Conservation (phyloP, 1,140 invertebrate genomes). For the Hestina assimilis region DNA sequence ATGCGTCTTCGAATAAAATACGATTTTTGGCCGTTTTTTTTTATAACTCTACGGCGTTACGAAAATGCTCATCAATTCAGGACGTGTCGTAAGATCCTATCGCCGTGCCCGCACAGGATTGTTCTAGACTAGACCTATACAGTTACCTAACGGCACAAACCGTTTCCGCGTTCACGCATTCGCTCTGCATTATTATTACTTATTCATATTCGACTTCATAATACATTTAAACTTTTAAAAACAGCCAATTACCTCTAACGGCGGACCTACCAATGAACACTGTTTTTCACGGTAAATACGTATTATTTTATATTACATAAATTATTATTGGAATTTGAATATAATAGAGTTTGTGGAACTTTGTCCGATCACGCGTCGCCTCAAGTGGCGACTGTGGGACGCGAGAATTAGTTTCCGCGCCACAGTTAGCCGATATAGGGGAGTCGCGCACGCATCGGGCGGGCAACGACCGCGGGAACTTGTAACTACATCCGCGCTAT, state of each 20-base stretch:
- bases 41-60: slow-evolving; percentile 12
- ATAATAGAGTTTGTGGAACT: slow-evolving; percentile 17
- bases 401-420: slow-evolving; percentile 62
- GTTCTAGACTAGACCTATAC: slow-evolving; percentile 71
- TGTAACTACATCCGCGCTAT: slow-evolving; percentile 66
- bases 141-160: slow-evolving; percentile 71
- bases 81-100: slow-evolving; percentile 68
- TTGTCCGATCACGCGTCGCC: slow-evolving; percentile 15
- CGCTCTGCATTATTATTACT: slow-evolving; percentile 55
- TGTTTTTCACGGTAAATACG: background rate
- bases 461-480: slow-evolving; percentile 75
- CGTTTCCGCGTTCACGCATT: slow-evolving; percentile 70
- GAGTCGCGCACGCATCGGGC: slow-evolving; percentile 62
- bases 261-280: background rate
- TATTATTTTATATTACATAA: background rate
- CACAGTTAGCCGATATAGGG: slow-evolving; percentile 69
- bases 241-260: background rate
- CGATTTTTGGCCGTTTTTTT: no score
- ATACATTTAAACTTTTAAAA: slow-evolving; percentile 12
- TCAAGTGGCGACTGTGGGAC: slow-evolving; percentile 28
- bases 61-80: slow-evolving; percentile 66
- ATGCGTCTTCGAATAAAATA: no score
- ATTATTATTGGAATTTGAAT: slow-evolving; percentile 12
- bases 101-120: slow-evolving; percentile 58
- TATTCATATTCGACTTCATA: slow-evolving; percentile 44